A percentile compares a stretch with the other conserved stretches of the same genome.
phyloP scores from a whole-genome alignment of 2,888 invertebrate species.

The Zaprionus lineosus region DNA sequence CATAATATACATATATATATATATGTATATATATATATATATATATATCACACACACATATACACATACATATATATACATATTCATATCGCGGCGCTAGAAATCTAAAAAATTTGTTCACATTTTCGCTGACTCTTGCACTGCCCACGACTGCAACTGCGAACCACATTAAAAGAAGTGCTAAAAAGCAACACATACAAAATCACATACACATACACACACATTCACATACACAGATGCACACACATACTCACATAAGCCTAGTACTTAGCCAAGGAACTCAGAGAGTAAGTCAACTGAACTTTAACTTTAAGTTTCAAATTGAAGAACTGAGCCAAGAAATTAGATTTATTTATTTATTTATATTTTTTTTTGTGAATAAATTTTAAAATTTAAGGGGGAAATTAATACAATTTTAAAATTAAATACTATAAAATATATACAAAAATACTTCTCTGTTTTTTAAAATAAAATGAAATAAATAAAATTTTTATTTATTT shows the following conservation, averaged over 20 bases:
- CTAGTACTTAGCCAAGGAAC: too few relatives aligned
- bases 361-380: too few relatives aligned
- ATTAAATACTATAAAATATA: too few relatives aligned
- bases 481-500: too few relatives aligned
- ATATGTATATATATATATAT: not conserved
- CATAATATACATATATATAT: conserved; percentile 29
- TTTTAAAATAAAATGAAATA: too few relatives aligned
- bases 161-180: conserved; percentile 26
- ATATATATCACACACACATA: conserved; percentile 5
- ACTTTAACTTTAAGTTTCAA: too few relatives aligned
- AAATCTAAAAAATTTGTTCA: conserved; percentile 14
- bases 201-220: not conserved
- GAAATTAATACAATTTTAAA: too few relatives aligned
- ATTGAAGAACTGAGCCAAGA: too few relatives aligned
- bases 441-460: too few relatives aligned
- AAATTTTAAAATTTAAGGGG: too few relatives aligned
- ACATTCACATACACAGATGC: not conserved
- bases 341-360: too few relatives aligned
- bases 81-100: conserved; percentile 34
- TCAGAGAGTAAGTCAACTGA: too few relatives aligned
- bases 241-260: not conserved
- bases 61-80: conserved; percentile 16
- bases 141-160: not conserved
- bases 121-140: conserved; percentile 42
- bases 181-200: conserved; percentile 33